These are phyloP conservation scores for Ricordea florida DNA, from an alignment of 92 coral and sea anemone genomes.

Conservation along the genomic window DNA sequence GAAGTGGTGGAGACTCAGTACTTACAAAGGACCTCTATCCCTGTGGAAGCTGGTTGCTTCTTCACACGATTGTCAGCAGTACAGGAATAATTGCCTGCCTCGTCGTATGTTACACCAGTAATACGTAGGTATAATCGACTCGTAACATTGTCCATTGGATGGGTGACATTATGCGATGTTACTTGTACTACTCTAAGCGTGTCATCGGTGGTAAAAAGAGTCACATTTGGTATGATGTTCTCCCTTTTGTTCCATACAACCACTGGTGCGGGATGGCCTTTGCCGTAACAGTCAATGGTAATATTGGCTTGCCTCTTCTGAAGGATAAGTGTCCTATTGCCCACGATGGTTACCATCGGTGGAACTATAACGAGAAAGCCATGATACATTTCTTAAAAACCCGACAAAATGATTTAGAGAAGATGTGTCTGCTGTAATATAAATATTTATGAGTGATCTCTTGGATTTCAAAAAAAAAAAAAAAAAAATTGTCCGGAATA, in stretches of 20 bases:
- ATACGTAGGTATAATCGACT: slow-evolving; percentile 52
- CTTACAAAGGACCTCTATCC: slow-evolving; percentile 71
- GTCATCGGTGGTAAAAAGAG: neutral
- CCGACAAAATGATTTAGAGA: neutral
- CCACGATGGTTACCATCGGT: slow-evolving; percentile 19
- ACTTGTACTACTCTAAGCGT: slow-evolving; percentile 35
- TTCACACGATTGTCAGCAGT: slow-evolving; percentile 20
- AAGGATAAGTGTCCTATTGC: slow-evolving; percentile 3
- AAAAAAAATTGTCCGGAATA: too few relatives aligned
- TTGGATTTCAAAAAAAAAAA: too few relatives aligned
- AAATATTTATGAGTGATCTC: too few relatives aligned
- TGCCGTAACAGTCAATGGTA: slow-evolving; percentile 53
- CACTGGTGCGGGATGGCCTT: slow-evolving; percentile 57
- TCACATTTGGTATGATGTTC: neutral
- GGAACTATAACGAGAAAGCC: slow-evolving; percentile 15
- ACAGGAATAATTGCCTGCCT: slow-evolving; percentile 79
- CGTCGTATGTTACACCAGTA: slow-evolving; percentile 51
- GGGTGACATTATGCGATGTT: neutral
- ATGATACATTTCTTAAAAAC: neutral
- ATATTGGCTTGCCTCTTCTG: slow-evolving; percentile 7
- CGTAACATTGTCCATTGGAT: slow-evolving; percentile 50
- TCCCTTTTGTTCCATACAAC: slow-evolving; percentile 50
- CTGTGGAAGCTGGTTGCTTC: neutral
- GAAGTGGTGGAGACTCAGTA: neutral
- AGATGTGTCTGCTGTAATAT: too few relatives aligned